Evolutionary conservation across 2,113 vertebrate species (phyloP).

Genomic region (Scopus umbretta): DNA sequence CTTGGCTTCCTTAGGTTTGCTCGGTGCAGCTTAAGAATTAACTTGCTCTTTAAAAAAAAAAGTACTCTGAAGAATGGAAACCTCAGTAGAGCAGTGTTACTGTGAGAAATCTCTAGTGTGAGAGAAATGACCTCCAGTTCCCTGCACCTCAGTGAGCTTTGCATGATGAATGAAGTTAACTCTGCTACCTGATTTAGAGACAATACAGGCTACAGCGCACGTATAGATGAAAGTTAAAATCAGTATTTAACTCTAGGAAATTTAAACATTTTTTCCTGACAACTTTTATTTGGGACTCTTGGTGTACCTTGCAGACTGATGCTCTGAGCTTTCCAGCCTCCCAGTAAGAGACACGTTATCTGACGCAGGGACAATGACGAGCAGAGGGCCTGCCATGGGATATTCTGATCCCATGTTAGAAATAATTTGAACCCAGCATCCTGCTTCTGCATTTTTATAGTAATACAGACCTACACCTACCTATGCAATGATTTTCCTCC

Average conservation of each 20-base stretch:
- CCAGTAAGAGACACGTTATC: not conserved
- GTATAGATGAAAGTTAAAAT: not conserved
- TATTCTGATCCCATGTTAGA: not conserved
- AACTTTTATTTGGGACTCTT: not conserved
- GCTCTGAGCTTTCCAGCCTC: not conserved
- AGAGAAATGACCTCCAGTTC: not conserved
- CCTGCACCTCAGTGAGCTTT: not conserved
- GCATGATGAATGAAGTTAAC: not conserved
- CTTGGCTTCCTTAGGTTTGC: conserved; percentile 37
- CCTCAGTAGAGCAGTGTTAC: not conserved
- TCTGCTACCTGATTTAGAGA: not conserved
- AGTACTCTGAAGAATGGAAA: conserved; percentile 32
- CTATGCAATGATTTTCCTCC: not conserved
- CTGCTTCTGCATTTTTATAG: not conserved
- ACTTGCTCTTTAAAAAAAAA: not conserved
- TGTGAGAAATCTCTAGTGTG: not conserved
- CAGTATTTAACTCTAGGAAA: not conserved
- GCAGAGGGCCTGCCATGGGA: not conserved
- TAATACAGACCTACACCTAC: not conserved
- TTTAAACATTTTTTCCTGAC: not conserved
- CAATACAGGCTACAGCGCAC: not conserved
- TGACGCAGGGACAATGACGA: not conserved
- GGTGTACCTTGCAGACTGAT: not conserved
- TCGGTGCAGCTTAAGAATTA: conserved; percentile 48
- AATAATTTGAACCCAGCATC: not conserved